These are phyloP conservation scores for Melanotus villosus DNA, from an alignment of 2,888 invertebrate genomes.

Conservation along the genomic window DNA sequence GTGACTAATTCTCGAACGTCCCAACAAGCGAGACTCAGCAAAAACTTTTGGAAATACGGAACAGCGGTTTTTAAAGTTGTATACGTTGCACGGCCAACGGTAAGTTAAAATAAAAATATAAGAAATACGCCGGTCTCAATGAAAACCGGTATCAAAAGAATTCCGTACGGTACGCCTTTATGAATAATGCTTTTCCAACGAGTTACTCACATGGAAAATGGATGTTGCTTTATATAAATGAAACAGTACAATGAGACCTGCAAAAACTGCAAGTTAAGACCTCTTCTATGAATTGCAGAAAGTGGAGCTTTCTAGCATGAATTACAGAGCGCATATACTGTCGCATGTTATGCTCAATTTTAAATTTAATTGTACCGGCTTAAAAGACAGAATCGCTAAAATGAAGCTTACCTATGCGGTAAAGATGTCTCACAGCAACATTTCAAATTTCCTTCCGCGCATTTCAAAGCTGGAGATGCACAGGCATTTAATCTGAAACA, in stretches of 20 bases:
- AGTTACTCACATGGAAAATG: conserved; percentile 42
- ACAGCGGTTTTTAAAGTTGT: conserved; percentile 20
- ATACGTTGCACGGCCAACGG: conserved; percentile 7
- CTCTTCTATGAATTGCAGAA: conserved; percentile 12
- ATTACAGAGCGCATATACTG: too few species aligned
- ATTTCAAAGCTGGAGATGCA: conserved; percentile 13
- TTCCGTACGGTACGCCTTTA: conserved; percentile 21
- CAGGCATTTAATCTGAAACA: conserved; percentile 28
- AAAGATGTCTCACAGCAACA: conserved; percentile 18
- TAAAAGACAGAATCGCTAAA: too few species aligned
- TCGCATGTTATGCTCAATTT: too few species aligned
- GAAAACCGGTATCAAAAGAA: conserved; percentile 41
- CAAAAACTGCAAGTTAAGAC: conserved; percentile 17
- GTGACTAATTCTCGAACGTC: neutral
- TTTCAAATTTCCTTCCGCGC: conserved; percentile 26
- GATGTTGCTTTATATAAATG: neutral
- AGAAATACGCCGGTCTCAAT: conserved; percentile 32
- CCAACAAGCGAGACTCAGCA: conserved; percentile 11
- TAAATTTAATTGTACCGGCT: too few species aligned
- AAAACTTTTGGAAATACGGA: conserved; percentile 24
- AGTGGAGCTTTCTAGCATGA: neutral
- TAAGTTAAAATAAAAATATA: conserved; percentile 25
- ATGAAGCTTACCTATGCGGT: conserved; percentile 1
- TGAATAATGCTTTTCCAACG: conserved; percentile 40
- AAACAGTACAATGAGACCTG: neutral